Evolutionary conservation across 2,113 vertebrate species (phyloP), one percentile per base, ranked within the genome.

Genomic region (Apeltes quadracus): DNA sequence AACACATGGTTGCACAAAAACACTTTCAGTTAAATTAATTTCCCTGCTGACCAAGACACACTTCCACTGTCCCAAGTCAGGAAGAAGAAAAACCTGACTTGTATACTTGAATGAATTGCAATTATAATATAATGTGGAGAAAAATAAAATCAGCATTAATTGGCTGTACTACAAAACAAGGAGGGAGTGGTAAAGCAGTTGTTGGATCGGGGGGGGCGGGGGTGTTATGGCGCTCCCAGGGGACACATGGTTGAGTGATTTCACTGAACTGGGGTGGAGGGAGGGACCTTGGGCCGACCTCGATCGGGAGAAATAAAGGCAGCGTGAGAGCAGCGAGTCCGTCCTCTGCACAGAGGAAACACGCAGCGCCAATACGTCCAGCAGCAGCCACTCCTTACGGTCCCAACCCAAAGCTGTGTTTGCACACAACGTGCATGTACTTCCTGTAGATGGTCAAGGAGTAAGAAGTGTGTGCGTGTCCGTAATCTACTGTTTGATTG

Each of bases 181-280:
- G 48, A 79, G 53, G 25, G 50, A 10, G 48, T 66, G 53, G 25
- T 58, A 32, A 55, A 67, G 68, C 54, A 69, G 44, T 27, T 65
- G 61, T 69, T 71, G 43, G 63, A 65, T 32, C 54, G 5, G 29
- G n/a, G 32, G 66, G 61, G 72, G 53, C 51, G 51, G 39, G 46
- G 62, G 63, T 74, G 75, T 77, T 48, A 76, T 75, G 59, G 72
- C 70, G 81, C 83, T 87, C 86, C 86, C 88, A 86, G 84, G 87
- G 90, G 87, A 84, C 85, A 87, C 43, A 65, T 69, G 81, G 70
- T 57, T 72, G 79, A 80, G 86, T 85, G 69, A 76, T 80, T 87
- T 84, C 48, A 85, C 65, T 81, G 76, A 54, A 74, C 76, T 84
- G 64, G 70, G 66, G 53, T 62, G 34, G 61, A 71, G 69, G 44